Base-by-base conservation (phyloP, 2,113 vertebrate genomes). In the Phalacrocorax brasilianus region DNA sequence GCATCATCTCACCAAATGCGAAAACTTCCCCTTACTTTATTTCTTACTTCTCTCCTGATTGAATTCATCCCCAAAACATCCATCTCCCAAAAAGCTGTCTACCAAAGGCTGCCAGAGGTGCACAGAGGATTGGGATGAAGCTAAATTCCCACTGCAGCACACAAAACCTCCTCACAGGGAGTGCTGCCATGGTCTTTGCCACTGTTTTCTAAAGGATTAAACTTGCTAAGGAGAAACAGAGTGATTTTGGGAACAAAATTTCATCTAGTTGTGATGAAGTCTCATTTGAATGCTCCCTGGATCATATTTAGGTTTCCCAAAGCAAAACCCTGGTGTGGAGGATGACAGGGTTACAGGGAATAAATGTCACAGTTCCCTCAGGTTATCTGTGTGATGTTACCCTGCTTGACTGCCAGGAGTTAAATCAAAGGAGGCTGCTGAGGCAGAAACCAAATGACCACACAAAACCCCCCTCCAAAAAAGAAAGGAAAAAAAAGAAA, bases 121-220 rank as follows among this genome's bases (percentile, higher is more conserved):
- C 65, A 44, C 14, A 26, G 83, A 26, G 40, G 42, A n/a, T 27
- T 8, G 21, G 49, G 56, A 55, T 28, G n/a, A 53, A 76, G 67
- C 53, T 27, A 3, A 63, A 70, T 81, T 73, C 42, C 45, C 52
- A 23, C 42, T 40, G 23, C 5, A 84, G 42, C 53, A 40, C 58
- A 56, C 38, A 79, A 82, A 93, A 66, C 9, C 42, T 40, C 65
- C 74, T 85, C 63, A 32, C 67, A 76, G 24, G 24, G 61, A 68
- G 27, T 1, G 2, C 23, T 62, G 49, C 35, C n/a, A n/a, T 0
- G 0, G n/a, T 26, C 77, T 83, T 75, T 72, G 63, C 26, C n/a
- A 53, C 30, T 63, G 9, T 75, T 91, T 85, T 82, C 70, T 80
- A 72, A 84, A 84, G 47, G 24, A 77, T 33, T 72, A 4, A 71